phyloP scores from a whole-genome alignment of 2,888 invertebrate genomes.

The Eristalinus sepulchralis region DNA sequence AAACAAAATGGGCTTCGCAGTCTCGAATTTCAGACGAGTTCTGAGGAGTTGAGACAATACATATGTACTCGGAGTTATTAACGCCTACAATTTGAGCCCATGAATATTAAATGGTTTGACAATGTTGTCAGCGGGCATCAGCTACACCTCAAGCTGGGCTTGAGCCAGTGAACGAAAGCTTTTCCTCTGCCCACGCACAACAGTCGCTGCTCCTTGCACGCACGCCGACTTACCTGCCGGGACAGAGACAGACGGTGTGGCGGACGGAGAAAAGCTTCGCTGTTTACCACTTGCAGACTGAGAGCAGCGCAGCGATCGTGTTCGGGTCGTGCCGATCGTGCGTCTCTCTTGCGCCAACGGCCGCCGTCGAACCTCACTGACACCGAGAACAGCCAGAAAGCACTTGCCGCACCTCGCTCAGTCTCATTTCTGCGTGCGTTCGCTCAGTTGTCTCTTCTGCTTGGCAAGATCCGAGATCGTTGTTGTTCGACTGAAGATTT shows the following conservation, averaged over 20 bases:
- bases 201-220: constrained; percentile 16
- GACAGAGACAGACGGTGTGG: constrained; percentile 18
- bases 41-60: background rate
- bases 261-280: constrained; percentile 13
- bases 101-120: constrained; percentile 51
- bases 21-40: background rate
- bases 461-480: constrained; percentile 23
- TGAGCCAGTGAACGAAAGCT: constrained; percentile 23
- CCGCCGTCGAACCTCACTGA: background rate
- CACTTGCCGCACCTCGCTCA: constrained; percentile 32
- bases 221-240: background rate
- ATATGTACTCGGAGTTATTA: constrained; percentile 5
- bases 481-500: constrained; percentile 49
- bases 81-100: constrained; percentile 48
- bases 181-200: constrained; percentile 49
- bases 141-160: constrained; percentile 38
- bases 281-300: constrained; percentile 18
- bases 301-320: background rate
- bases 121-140: constrained; percentile 2
- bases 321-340: background rate
- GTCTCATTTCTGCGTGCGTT: constrained; percentile 63
- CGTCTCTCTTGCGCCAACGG: background rate
- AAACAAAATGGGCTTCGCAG: background rate
- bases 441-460: constrained; percentile 44
- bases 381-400: constrained; percentile 14